Evolutionary conservation across 2,113 vertebrate genomes (phyloP), one percentile per base, ranked within the genome.

Genomic region (Tinamus guttatus): DNA sequence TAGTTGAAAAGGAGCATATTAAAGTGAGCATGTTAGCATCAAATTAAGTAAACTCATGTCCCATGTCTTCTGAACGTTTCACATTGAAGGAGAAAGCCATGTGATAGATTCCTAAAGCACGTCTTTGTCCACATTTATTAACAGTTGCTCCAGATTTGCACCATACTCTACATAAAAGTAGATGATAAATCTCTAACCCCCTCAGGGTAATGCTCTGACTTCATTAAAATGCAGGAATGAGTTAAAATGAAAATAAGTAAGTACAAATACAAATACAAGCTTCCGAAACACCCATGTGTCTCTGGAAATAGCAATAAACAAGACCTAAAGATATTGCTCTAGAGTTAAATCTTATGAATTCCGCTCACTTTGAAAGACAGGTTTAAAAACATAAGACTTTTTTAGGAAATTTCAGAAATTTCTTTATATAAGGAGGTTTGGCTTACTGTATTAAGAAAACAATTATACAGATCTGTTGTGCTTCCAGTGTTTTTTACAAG

Each of bases 201-300:
- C 28, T 24, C 52, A 2, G 20, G 15, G 40, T 89, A 94, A 74
- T 3, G 5, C 3, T 52, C 1, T 20, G 79, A 19, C 49, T 81
- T 56, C 25, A 62, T 84, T 73, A 47, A 90, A 77, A 77, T 56
- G 19, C 4, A 80, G 43, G 85, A 86, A 51, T 56, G 41, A 64
- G 32, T 64, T 67, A 67, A 87, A 89, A 64, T 40, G 8, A 38
- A 32, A 34, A 60, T 67, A 11, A 58, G 34, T 54, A 51, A 41
- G 38, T 7, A 24, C 49, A 19, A 18, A 21, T 3, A 20, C 28
- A 60, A 3, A 7, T 13, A 1, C 5, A 62, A 0, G 36, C 56
- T 62, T 88, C 43, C 9, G 77, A 52, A 74, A 74, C 34, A 38
- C 10, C 11, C 13, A 7, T 1, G 0, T 20, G 7, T 80, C 28